phyloP scores from a whole-genome alignment of 1,140 invertebrate genomes.

The Coptotermes formosanus region DNA sequence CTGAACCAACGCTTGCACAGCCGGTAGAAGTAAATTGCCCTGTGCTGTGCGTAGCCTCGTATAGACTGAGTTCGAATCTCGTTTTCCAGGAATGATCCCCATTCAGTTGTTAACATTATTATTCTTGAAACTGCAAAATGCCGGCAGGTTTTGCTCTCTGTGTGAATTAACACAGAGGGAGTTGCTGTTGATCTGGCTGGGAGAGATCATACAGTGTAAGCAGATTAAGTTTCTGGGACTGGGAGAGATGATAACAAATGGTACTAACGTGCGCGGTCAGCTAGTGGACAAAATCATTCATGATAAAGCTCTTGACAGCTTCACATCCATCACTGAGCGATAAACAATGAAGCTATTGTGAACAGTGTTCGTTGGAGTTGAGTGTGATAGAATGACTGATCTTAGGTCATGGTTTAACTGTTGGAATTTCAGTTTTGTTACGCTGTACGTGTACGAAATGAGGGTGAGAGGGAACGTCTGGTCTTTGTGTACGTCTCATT shows the following conservation, averaged over 20 bases:
- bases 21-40: no score
- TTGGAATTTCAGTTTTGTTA: background rate
- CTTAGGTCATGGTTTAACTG: background rate
- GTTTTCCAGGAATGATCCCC: background rate
- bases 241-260: background rate
- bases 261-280: background rate
- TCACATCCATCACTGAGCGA: constrained; percentile 5
- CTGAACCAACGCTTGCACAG: no score
- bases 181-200: background rate
- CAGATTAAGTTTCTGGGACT: background rate
- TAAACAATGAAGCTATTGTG: background rate
- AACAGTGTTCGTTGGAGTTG: background rate
- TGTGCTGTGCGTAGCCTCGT: no score
- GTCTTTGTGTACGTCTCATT: no score
- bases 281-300: background rate
- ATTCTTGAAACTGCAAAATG: background rate
- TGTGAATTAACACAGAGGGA: background rate
- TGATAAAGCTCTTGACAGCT: background rate
- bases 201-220: background rate
- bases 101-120: background rate
- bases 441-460: no score
- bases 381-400: background rate
- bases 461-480: no score
- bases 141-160: no score
- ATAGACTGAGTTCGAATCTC: no score